A percentile compares a stretch with the other conserved stretches of the same genome.
These are phyloP conservation scores for Drosophila ochracea DNA, from an alignment of 2,888 invertebrate genomes.

Conservation along the genomic window DNA sequence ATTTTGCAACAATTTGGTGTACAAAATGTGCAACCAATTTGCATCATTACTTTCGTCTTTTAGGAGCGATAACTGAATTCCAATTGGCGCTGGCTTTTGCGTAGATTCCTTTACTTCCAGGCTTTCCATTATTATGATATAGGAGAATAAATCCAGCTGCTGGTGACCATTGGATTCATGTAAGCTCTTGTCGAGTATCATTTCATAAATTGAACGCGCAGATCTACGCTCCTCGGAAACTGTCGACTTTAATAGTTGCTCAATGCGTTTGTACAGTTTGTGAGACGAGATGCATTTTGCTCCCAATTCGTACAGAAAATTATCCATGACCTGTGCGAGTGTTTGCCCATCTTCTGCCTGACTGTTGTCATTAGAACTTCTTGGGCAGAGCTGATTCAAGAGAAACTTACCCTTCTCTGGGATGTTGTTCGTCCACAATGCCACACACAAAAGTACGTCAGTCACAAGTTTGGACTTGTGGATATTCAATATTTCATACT, in stretches of 20 bases:
- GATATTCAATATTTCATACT: not conserved
- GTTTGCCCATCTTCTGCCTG: not conserved
- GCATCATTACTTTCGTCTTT: not conserved
- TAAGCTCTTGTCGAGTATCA: slow-evolving; percentile 5
- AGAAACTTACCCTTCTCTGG: slow-evolving; percentile 5
- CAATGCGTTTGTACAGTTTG: slow-evolving; percentile 4
- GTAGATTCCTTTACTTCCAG: not conserved
- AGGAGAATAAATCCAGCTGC: slow-evolving; percentile 5
- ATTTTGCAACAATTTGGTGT: slow-evolving; percentile 1
- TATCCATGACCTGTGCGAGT: not conserved
- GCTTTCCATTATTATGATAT: slow-evolving; percentile 23
- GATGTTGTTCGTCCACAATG: slow-evolving; percentile 8
- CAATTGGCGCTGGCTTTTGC: too few species aligned
- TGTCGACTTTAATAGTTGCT: not conserved
- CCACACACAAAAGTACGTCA: not conserved
- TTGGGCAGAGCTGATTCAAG: slow-evolving; percentile 2
- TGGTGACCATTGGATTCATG: not conserved
- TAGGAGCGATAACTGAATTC: slow-evolving; percentile 7
- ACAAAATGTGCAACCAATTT: slow-evolving; percentile 5
- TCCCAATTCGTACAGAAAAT: slow-evolving; percentile 5
- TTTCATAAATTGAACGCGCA: slow-evolving; percentile 6
- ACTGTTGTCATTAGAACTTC: not conserved
- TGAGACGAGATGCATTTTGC: not conserved
- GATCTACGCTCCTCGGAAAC: not conserved
- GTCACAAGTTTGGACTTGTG: not conserved